Conservation (phyloP, 2,888 invertebrate genomes). For the Eumerus sabulonum region DNA sequence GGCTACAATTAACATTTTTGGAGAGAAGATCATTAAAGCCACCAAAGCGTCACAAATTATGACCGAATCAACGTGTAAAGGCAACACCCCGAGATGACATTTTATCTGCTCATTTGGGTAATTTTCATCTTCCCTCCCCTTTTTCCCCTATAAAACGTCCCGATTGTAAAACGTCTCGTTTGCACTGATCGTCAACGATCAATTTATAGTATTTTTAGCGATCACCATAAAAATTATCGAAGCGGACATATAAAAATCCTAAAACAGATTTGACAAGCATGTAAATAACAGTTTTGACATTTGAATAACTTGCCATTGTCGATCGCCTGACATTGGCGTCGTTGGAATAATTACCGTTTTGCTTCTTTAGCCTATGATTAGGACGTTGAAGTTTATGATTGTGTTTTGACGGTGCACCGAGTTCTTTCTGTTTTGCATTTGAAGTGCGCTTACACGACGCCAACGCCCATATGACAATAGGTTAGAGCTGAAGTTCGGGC, state of each 20-base stretch:
- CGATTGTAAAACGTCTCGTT: conserved; percentile 25
- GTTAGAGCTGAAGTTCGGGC: neutral
- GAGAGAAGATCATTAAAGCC: conserved; percentile 1
- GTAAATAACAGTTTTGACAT: conserved; percentile 44
- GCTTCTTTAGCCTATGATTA: conserved; percentile 26
- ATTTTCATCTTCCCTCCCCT: neutral
- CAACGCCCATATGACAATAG: conserved; percentile 2
- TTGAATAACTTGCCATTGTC: conserved; percentile 20
- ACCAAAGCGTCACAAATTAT: conserved; percentile 16
- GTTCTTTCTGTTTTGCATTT: conserved; percentile 18
- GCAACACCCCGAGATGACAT: conserved; percentile 44
- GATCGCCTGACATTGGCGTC: conserved; percentile 4
- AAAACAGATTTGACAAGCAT: conserved; percentile 31
- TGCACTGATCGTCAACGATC: conserved; percentile 30
- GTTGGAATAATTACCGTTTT: conserved; percentile 43
- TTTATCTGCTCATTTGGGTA: conserved; percentile 11
- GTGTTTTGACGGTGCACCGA: conserved; percentile 15
- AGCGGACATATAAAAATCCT: conserved; percentile 49
- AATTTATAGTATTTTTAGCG: conserved; percentile 20
- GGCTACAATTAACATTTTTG: conserved; percentile 41
- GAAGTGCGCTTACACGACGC: neutral
- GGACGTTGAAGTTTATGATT: conserved; percentile 24
- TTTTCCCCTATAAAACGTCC: neutral
- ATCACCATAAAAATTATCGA: conserved; percentile 24
- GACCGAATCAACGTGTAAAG: conserved; percentile 24